Evolutionary conservation across 2,888 invertebrate genomes (phyloP).

Genomic region (Lordiphosa fenestrarum): DNA sequence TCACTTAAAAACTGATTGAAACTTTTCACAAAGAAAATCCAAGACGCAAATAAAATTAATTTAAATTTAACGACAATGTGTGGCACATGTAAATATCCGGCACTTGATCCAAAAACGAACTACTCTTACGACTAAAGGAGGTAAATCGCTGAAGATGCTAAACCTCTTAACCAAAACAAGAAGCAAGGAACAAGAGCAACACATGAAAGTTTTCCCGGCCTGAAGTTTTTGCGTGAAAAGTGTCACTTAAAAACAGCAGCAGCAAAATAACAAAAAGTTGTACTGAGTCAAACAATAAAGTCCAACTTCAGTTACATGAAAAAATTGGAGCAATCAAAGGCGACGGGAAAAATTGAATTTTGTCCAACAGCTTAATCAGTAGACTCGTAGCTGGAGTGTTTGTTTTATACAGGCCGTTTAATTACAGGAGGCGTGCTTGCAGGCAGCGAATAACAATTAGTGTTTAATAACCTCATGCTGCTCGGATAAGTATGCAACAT

Average conservation of each 20-base stretch:
- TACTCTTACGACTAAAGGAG: conserved; percentile 14
- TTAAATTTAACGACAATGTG: conserved; percentile 28
- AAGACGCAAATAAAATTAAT: conserved; percentile 26
- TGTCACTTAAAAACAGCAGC: conserved; percentile 47
- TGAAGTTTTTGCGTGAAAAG: conserved; percentile 32
- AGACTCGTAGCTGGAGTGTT: too few relatives aligned
- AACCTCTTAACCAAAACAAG: conserved; percentile 44
- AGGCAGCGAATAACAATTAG: too few relatives aligned
- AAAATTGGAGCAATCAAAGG: too few relatives aligned
- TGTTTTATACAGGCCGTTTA: too few relatives aligned
- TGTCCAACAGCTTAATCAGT: too few relatives aligned
- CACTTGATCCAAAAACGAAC: conserved; percentile 12
- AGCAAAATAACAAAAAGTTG: conserved; percentile 22
- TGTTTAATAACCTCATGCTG: too few relatives aligned
- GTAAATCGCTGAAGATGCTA: conserved; percentile 20
- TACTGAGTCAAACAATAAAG: conserved; percentile 15
- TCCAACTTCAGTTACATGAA: neutral
- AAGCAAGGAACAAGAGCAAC: too few relatives aligned
- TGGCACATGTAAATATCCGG: conserved; percentile 27
- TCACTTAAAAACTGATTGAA: too few relatives aligned
- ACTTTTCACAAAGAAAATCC: conserved; percentile 1
- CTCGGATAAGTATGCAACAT: too few relatives aligned
- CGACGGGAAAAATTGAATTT: too few relatives aligned
- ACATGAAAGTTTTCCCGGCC: too few relatives aligned
- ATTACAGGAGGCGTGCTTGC: too few relatives aligned